phyloP scores from a whole-genome alignment of 2,113 vertebrate species.

The mouse (Mus musculus) region DNA sequence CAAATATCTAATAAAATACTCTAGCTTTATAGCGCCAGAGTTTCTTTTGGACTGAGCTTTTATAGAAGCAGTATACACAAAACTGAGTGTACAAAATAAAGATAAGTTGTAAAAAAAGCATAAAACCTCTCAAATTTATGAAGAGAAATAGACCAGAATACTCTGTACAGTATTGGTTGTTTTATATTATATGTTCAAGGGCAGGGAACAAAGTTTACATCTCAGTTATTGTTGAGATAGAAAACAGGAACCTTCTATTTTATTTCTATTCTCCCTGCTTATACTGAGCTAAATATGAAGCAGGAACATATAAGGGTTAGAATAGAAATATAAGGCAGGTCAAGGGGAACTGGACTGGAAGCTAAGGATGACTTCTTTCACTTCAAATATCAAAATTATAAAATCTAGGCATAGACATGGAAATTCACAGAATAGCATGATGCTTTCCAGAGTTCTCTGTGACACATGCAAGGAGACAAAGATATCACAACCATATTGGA shows the following conservation, averaged over 20 bases:
- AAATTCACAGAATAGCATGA: background rate
- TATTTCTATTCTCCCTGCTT: background rate
- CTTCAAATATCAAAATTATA: background rate
- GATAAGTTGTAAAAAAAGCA: background rate
- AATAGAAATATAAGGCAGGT: background rate
- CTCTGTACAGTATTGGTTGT: background rate
- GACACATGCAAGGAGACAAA: background rate
- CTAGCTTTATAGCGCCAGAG: background rate
- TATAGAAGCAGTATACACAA: background rate
- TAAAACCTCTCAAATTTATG: background rate
- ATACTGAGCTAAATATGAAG: background rate
- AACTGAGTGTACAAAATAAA: conserved; percentile 8
- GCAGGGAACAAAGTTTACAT: background rate
- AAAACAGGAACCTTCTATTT: background rate
- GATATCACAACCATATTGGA: background rate
- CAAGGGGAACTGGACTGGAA: background rate
- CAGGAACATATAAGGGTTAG: background rate
- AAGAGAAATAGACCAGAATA: background rate
- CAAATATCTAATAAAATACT: background rate
- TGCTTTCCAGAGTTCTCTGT: background rate
- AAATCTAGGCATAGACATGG: background rate
- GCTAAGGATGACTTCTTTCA: background rate
- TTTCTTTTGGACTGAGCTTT: background rate
- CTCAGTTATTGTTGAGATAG: background rate
- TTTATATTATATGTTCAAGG: background rate